Evolutionary conservation across 2,113 vertebrate species (phyloP), one percentile per base, ranked within the genome.

Genomic region (Datnioides undecimradiatus): DNA sequence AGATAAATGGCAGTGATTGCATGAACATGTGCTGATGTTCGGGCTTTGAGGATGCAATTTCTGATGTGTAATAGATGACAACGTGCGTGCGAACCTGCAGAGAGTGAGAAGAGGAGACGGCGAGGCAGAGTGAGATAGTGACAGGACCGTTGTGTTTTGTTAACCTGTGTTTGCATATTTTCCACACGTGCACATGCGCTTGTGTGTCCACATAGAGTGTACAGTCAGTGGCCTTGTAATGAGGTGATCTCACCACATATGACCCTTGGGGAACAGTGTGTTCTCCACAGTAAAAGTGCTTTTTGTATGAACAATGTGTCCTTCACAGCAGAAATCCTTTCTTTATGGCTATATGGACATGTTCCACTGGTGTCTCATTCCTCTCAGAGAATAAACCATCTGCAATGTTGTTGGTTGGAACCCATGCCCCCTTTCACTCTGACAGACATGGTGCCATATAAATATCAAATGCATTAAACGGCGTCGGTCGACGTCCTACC

Each of bases 271-370:
- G 87, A 83, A 78, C 66, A 83, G 55, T 63, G 69, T 83, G 87
- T 87, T 90, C 76, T 87, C 23, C 38, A 73, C 52, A 59, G 51
- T 75, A 62, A 63, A 80, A 76, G 27, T 40, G 45, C 5, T 68
- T 83, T 84, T 83, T 74, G 70, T 36, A 75, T 74, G 90, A 68
- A 88, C 85, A 80, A 58, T 49, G 67, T 88, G 84, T 91, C 74
- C 88, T 87, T 90, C 81, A 90, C 80, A 83, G 74, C 63, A 74
- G 43, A 90, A 82, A 84, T 86, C 71, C 33, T 87, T 88, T 85
- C 79, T 87, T 76, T 84, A 84, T 84, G 83, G 72, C 73, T 84
- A 8, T 48, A 66, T 82, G 78, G 73, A 72, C 29, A 68, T 60
- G 65, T 68, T 66, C 78, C 90, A 88, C 64, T 59, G 29, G 86